Base-by-base conservation (phyloP, 2,888 invertebrate species). In the Priocnemis perturbator region DNA sequence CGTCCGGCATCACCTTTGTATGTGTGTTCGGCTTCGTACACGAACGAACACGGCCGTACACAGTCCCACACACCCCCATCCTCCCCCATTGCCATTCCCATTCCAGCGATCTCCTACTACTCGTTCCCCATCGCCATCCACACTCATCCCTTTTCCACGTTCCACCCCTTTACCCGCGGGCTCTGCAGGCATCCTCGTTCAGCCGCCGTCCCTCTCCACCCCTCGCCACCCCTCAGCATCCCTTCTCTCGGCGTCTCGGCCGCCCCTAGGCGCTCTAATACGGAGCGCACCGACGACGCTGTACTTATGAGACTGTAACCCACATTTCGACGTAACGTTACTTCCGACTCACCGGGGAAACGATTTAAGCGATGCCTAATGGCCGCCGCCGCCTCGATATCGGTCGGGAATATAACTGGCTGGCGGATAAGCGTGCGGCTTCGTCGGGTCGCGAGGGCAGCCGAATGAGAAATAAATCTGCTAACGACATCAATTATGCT, bases 291-390 rank as follows among this genome's bases (percentile, higher is more conserved):
- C 71, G 59, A 59, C 74, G 60, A 66, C 59, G 55, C 67, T 72
- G 68, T 77, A 78, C 74, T 78, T 79, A 79, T 69, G 77, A 78
- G 72, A 79, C 70, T 74, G 74, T 77, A 79, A 74, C 74, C 79
- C 70, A 77, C 79, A 78, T 79, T 78, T 79, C 65, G 72, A 67
- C 64, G 64, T 70, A 77, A 78, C 71, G 68, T 78, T 78, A 73
- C 70, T 73, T 78, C 71, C 73, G 69, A 67, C 63, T 70, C 61
- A 60, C 66, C 47, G 66, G 59, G 62, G 65, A 71, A 76, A 68
- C 70, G 66, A 60, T 73, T 76, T 78, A 63, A 67, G 65, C 70
- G 61, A 56, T 59, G 66, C 58, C 57, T 17, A 56, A 57, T 48
- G 37, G 37, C 62, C 68, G 62, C 62, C 68, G 62, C 37, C 58